Base-by-base conservation (phyloP, 53 echinoderm and acorn worm species). In the Apostichopus leukothele region DNA sequence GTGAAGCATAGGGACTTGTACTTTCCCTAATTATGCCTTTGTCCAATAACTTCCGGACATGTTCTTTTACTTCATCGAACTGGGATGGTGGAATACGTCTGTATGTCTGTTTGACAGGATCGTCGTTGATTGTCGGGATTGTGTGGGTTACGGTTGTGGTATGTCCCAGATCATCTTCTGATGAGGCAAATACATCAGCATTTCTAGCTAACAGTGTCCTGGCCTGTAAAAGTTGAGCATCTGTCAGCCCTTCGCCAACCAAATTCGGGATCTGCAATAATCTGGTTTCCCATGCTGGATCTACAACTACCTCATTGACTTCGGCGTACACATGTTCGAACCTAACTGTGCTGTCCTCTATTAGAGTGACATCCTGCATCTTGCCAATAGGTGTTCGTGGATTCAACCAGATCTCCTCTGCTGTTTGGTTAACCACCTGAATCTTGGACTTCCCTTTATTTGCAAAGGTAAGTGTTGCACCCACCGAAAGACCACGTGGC, bases 1-100 rank as follows among this genome's bases (percentile, higher is more conserved):
- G n/a, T n/a, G n/a, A n/a, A n/a, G n/a, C n/a, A n/a, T n/a, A n/a
- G n/a, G n/a, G n/a, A n/a, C n/a, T n/a, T n/a, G n/a, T n/a, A n/a
- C n/a, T n/a, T n/a, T n/a, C n/a, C n/a, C n/a, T n/a, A n/a, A n/a
- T n/a, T n/a, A n/a, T n/a, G n/a, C n/a, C n/a, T n/a, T n/a, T n/a
- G n/a, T n/a, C n/a, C n/a, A n/a, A n/a, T n/a, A n/a, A 73, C n/a
- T 89, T 84, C 11, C 87, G 27, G n/a, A 92, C 86, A 74, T 92
- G 90, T 53, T 90, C 89, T 54, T 86, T 53, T 18, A 92, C 92
- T 23, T 92, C 89, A 67, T 67, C 67, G 26, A 90, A 83, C 53
- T 92, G 92, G 51, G 90, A n/a, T n/a, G n/a, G n/a, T n/a, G n/a
- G n/a, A n/a, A n/a, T n/a, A n/a, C n/a, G n/a, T n/a, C 87, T 80